A percentile compares a stretch with the other conserved stretches of the same genome.
Conservation (phyloP, 2,888 invertebrate species). For the Pherbina coryleti region DNA sequence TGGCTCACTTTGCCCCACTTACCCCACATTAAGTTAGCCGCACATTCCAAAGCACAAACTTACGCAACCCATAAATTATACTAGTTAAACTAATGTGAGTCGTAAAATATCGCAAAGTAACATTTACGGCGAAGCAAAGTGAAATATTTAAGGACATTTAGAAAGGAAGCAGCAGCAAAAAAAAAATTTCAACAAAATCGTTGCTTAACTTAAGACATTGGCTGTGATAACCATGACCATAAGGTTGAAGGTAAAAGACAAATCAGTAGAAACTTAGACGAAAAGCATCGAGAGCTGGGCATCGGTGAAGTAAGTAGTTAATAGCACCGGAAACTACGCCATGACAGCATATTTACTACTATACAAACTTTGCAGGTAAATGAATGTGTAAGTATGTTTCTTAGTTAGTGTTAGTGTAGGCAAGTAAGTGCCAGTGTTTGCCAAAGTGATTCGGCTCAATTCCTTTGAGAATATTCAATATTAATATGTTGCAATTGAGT, state of each 20-base stretch:
- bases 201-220: background rate
- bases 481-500: background rate
- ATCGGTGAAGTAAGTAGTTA: slow-evolving; percentile 4
- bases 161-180: background rate
- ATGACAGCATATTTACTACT: slow-evolving; percentile 26
- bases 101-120: slow-evolving; percentile 50
- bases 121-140: slow-evolving; percentile 35
- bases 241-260: background rate
- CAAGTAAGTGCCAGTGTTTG: background rate
- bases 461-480: slow-evolving; percentile 28
- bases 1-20: too few species aligned
- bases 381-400: background rate
- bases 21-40: background rate
- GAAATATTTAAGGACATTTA: slow-evolving; percentile 36
- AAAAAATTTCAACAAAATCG: background rate
- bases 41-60: slow-evolving; percentile 21
- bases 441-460: background rate
- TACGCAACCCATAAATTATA: slow-evolving; percentile 51
- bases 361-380: background rate
- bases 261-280: background rate
- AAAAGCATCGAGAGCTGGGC: background rate
- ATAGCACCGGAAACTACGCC: slow-evolving; percentile 26
- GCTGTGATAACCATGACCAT: background rate
- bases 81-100: slow-evolving; percentile 55
- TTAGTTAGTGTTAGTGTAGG: background rate